Conservation (phyloP, 2,888 invertebrate genomes). For the Nineta flava region DNA sequence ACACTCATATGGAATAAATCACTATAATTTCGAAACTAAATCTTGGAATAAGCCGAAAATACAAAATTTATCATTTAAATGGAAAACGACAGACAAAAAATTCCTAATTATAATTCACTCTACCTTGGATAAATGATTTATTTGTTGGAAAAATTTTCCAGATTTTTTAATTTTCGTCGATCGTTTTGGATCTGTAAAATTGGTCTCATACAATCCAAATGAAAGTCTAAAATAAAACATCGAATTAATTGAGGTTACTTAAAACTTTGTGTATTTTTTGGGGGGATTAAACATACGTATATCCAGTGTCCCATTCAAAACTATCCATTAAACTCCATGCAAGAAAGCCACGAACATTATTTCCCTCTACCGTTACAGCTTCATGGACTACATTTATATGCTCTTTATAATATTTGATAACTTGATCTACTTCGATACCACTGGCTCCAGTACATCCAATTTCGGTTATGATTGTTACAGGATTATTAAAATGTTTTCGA, state of each 20-base stretch:
- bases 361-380: slow-evolving; percentile 18
- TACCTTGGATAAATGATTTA: not conserved
- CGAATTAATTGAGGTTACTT: not conserved
- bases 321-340: slow-evolving; percentile 32
- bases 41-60: too few relatives aligned
- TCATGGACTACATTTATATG: slow-evolving; percentile 3
- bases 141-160: not conserved
- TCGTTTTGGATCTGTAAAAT: slow-evolving; percentile 3
- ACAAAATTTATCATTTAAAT: too few relatives aligned
- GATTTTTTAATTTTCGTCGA: not conserved
- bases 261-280: too few relatives aligned
- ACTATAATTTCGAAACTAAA: too few relatives aligned
- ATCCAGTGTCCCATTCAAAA: slow-evolving; percentile 26
- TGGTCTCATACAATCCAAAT: slow-evolving; percentile 1
- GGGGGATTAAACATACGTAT: slow-evolving; percentile 16
- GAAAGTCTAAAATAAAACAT: not conserved
- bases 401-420: not conserved
- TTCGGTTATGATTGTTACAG: not conserved
- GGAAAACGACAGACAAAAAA: too few relatives aligned
- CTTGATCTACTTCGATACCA: not conserved
- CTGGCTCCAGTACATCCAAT: not conserved
- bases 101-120: too few relatives aligned
- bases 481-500: not conserved
- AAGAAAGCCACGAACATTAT: slow-evolving; percentile 23
- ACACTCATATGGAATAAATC: too few relatives aligned